Base-by-base conservation (phyloP, 1,140 invertebrate species). In the Tyrophagus putrescentiae region DNA sequence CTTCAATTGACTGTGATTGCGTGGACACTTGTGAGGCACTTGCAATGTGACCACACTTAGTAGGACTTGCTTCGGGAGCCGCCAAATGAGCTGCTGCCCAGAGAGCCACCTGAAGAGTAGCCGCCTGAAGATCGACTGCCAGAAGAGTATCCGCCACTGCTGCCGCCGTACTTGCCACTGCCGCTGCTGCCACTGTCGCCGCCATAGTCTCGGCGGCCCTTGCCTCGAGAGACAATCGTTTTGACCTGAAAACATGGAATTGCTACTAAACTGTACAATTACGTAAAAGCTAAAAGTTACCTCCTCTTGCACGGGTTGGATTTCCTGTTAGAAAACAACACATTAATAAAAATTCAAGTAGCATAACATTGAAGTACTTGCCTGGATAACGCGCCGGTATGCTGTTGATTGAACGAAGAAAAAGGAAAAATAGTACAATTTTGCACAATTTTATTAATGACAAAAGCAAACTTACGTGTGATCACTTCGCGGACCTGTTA, bases 301-400 rank as follows among this genome's bases (percentile, higher is more conserved):
- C 31, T 58, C 57, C 31, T 58, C 57, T 31, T 58, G 13, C 1
- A 58, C 57, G 6, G 57, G 57, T 4, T 23, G 57, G 28, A n/a
- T 58, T 28, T 58, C 57, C 18, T n/a, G n/a, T n/a, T n/a, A n/a
- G n/a, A n/a, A n/a, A n/a, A n/a, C n/a, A n/a, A n/a, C n/a, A n/a
- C n/a, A n/a, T n/a, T n/a, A n/a, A n/a, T n/a, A n/a, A n/a, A n/a
- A n/a, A n/a, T n/a, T n/a, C n/a, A n/a, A n/a, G n/a, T n/a, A n/a
- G n/a, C n/a, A n/a, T n/a, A n/a, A n/a, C n/a, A n/a, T n/a, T n/a
- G n/a, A n/a, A n/a, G n/a, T n/a, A n/a, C n/a, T n/a, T n/a, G n/a
- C n/a, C n/a, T 58, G 57, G 2, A 58, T 25, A 1, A 58, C 53
- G 31, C 53, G 36, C 25, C 57, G 18, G 50, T 3, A 58, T 58